Conservation (phyloP, 2,888 invertebrate genomes). For the Galerucella pusilla region DNA sequence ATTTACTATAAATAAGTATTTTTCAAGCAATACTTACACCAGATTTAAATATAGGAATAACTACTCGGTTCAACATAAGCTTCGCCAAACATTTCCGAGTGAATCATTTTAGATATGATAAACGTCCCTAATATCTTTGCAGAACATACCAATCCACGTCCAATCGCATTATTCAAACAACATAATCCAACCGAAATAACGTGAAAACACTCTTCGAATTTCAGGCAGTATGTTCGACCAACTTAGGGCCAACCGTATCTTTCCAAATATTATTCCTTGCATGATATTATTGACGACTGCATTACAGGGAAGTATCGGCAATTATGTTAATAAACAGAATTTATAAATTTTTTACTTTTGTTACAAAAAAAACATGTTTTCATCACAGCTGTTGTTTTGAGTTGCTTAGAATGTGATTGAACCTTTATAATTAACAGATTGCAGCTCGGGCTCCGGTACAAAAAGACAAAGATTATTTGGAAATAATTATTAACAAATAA, state of each 20-base stretch:
- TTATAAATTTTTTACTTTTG: not conserved
- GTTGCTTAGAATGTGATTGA: no score
- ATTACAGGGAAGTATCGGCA: not conserved
- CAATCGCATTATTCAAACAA: constrained; percentile 33
- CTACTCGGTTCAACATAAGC: not conserved
- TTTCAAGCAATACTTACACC: no score
- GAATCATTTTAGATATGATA: constrained; percentile 25
- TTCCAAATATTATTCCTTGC: constrained; percentile 17
- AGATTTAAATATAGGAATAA: no score
- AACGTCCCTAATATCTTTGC: constrained; percentile 21
- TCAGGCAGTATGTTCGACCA: constrained; percentile 16
- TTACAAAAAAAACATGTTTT: not conserved
- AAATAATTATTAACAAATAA: no score
- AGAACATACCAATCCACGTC: constrained; percentile 29
- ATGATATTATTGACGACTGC: constrained; percentile 10
- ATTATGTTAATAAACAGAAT: not conserved
- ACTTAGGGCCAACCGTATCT: constrained; percentile 10
- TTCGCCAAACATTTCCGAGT: constrained; percentile 10
- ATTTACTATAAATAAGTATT: no score
- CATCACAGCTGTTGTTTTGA: no score
- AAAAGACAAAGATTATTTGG: no score
- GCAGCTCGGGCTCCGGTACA: no score
- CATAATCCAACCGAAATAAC: constrained; percentile 34
- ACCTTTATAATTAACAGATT: no score
- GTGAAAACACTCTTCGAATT: constrained; percentile 31